Conservation (phyloP, 2,888 invertebrate genomes). For the Xanthorhoe designata region DNA sequence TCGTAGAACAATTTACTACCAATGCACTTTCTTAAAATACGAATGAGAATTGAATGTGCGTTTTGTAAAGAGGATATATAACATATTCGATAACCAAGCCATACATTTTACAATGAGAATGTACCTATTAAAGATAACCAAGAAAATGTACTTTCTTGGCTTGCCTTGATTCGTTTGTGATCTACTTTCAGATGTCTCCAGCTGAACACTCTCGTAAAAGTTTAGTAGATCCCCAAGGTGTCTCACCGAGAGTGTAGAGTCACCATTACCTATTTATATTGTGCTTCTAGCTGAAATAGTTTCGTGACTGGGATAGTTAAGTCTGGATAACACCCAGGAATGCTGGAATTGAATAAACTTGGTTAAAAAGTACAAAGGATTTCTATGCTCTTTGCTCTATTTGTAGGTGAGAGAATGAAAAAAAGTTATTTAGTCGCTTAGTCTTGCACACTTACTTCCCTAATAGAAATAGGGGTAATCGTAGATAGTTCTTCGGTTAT, state of each 20-base stretch:
- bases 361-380: constrained; percentile 11
- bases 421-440: neutral
- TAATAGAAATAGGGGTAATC: too few species aligned
- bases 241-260: constrained; percentile 20
- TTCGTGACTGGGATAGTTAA: constrained; percentile 44
- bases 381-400: neutral
- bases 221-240: constrained; percentile 14
- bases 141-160: neutral
- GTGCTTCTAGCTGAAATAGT: constrained; percentile 46
- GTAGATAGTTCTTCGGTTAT: too few species aligned
- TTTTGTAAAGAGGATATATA: neutral
- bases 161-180: constrained; percentile 2
- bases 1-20: constrained; percentile 19
- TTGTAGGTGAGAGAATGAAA: neutral
- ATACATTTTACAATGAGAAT: neutral
- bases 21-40: constrained; percentile 4
- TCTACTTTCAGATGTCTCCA: neutral
- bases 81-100: neutral
- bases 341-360: constrained; percentile 20
- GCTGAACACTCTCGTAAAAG: constrained; percentile 11
- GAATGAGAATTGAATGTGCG: neutral
- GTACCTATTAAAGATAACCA: neutral
- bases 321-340: constrained; percentile 23
- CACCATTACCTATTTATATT: constrained; percentile 34
- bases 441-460: neutral